Evolutionary conservation across 2,888 invertebrate species (phyloP).

Genomic region (Lucinisca nassula): DNA sequence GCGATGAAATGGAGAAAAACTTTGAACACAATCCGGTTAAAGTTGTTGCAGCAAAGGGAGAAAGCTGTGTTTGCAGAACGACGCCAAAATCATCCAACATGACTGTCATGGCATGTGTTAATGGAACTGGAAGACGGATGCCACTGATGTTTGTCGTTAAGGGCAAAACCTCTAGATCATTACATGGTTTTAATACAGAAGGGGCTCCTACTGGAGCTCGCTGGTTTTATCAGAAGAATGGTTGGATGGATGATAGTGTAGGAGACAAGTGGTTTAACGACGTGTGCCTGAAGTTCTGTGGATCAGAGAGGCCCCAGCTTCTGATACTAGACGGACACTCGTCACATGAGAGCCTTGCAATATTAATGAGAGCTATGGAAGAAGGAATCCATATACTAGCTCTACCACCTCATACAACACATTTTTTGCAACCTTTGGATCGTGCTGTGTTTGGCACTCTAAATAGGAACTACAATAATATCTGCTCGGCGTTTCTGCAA

Average conservation of each 20-base stretch:
- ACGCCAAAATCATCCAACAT: conserved; percentile 25
- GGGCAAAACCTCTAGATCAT: conserved; percentile 61
- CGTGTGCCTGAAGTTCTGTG: conserved; percentile 69
- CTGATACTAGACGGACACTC: conserved; percentile 72
- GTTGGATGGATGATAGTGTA: conserved; percentile 73
- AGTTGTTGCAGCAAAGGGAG: conserved; percentile 23
- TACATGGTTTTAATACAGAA: conserved; percentile 64
- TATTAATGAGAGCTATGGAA: conserved; percentile 64
- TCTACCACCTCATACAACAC: conserved; percentile 64
- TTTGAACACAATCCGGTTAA: conserved; percentile 31
- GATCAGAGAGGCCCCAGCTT: conserved; percentile 71
- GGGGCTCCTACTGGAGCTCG: conserved; percentile 48
- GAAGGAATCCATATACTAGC: conserved; percentile 54
- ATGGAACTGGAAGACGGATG: conserved; percentile 35
- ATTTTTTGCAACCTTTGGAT: conserved; percentile 60
- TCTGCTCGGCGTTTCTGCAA: conserved; percentile 52
- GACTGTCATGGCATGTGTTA: conserved; percentile 44
- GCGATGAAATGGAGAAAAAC: conserved; percentile 24
- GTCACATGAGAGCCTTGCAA: conserved; percentile 67
- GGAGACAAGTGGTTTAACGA: conserved; percentile 71
- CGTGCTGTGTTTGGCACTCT: conserved; percentile 60
- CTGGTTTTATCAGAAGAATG: conserved; percentile 68
- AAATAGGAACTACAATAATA: conserved; percentile 53
- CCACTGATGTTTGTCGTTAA: conserved; percentile 68
- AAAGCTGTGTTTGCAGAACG: conserved; percentile 34